phyloP scores from a whole-genome alignment of 2,888 invertebrate genomes.

The Nephrotoma flavescens region DNA sequence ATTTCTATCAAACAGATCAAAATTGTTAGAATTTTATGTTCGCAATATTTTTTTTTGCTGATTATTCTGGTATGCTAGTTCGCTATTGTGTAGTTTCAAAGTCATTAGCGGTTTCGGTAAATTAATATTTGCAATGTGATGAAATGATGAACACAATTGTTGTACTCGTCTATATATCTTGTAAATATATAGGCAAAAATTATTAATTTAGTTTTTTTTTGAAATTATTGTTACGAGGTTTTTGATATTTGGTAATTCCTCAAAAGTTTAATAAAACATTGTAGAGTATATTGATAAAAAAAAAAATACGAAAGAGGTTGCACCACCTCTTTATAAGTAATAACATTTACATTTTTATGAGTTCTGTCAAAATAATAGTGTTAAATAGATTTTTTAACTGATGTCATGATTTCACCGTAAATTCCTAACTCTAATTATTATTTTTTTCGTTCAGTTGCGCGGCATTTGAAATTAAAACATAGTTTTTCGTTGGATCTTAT shows the following conservation, averaged over 20 bases:
- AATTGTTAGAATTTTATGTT: not conserved
- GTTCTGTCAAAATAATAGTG: not conserved
- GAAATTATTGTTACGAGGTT: not conserved
- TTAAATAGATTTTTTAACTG: not conserved
- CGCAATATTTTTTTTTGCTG: not conserved
- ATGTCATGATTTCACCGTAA: not conserved
- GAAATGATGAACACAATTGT: not conserved
- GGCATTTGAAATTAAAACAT: not conserved
- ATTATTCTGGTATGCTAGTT: not conserved
- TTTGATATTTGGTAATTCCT: not conserved
- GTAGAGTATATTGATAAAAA: not conserved
- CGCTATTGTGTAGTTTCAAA: not conserved
- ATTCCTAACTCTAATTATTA: not conserved
- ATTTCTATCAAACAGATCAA: not conserved
- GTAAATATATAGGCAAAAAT: not conserved
- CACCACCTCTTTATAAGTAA: not conserved
- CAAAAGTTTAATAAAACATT: not conserved
- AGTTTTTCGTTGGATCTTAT: not conserved
- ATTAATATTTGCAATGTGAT: not conserved
- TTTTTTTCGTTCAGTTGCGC: not conserved
- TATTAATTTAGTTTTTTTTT: not conserved
- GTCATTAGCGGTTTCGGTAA: not conserved
- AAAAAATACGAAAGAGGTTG: not conserved
- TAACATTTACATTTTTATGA: not conserved
- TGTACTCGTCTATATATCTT: not conserved